phyloP scores from a whole-genome alignment of 64 coral and sea anemone genomes.

The Pocillopora verrucosa region DNA sequence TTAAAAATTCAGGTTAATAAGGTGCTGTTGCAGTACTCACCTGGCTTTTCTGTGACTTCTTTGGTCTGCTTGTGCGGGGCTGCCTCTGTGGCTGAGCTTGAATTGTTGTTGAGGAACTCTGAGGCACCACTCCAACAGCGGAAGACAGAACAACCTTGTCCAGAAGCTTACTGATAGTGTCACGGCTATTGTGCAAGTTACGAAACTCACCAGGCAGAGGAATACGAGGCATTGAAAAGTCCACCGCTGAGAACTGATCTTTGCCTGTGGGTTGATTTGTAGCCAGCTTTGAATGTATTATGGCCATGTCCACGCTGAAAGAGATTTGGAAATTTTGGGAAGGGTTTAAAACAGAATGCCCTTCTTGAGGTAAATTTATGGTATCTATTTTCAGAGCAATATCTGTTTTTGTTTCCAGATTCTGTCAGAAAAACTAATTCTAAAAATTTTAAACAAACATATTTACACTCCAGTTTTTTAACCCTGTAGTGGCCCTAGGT shows the following conservation, averaged over 20 bases:
- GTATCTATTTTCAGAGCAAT: no score
- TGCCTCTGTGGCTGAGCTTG: constrained; percentile 80
- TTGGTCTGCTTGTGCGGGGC: constrained; percentile 50
- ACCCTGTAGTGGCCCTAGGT: no score
- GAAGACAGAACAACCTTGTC: constrained; percentile 56
- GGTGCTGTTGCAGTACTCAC: neutral
- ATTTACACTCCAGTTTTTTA: no score
- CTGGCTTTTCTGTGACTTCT: constrained; percentile 74
- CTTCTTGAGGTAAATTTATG: no score
- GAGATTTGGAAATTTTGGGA: neutral
- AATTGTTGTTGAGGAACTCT: constrained; percentile 51
- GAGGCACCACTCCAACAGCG: constrained; percentile 9
- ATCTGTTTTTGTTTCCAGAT: no score
- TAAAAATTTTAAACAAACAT: no score
- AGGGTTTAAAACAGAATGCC: neutral
- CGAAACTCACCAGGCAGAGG: constrained; percentile 56
- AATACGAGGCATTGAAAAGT: constrained; percentile 68
- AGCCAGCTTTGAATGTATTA: constrained; percentile 90
- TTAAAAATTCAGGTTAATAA: no score
- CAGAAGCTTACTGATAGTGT: constrained; percentile 71
- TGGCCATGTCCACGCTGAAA: constrained; percentile 81
- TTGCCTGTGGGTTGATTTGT: constrained; percentile 45
- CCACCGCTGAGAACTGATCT: constrained; percentile 31
- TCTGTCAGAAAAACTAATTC: no score
- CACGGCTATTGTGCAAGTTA: constrained; percentile 36